Evolutionary conservation across 2,888 invertebrate genomes (phyloP), one percentile per base, ranked within the genome.

Genomic region (Arrhopalites spinosus): DNA sequence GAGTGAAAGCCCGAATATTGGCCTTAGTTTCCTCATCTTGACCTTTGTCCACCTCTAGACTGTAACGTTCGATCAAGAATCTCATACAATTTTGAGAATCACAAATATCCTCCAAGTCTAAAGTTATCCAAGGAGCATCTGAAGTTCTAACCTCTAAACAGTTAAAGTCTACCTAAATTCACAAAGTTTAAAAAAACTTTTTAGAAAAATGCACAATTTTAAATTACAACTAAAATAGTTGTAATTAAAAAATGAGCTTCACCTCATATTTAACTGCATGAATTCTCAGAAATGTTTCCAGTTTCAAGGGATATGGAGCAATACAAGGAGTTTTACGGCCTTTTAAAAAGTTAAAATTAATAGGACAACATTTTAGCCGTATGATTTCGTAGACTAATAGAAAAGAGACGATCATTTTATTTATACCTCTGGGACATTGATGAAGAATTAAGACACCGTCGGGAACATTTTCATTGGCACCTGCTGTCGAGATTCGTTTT

Each of bases 221-320:
- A n/a, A n/a, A n/a, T n/a, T n/a, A n/a, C n/a, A n/a, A n/a, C n/a
- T n/a, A n/a, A n/a, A n/a, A n/a, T n/a, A n/a, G n/a, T n/a, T n/a
- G n/a, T n/a, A n/a, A n/a, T n/a, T n/a, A n/a, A n/a, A n/a, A n/a
- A n/a, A n/a, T n/a, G n/a, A n/a, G n/a, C n/a, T 67, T 25, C 68
- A 79, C 81, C 71, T 80, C 78, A 63, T 81, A 81, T 66, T 79
- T 77, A 61, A 81, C 77, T 13, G 70, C 68, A 53, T 80, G 67
- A 36, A 81, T 77, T 15, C 81, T 50, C 2, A 81, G 66, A 47
- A 80, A 81, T 2, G 81, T 81, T 66, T 81, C 81, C 56, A 81
- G 72, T 59, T 81, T 81, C 15, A 81, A 50, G 13, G 81, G 79
- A 73, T 78, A 81, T 11, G 81, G 81, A 47, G 81, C 78, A 73